These are phyloP conservation scores for Trachelus stipa DNA, from an alignment of 2,888 invertebrate species.

Conservation along the genomic window DNA sequence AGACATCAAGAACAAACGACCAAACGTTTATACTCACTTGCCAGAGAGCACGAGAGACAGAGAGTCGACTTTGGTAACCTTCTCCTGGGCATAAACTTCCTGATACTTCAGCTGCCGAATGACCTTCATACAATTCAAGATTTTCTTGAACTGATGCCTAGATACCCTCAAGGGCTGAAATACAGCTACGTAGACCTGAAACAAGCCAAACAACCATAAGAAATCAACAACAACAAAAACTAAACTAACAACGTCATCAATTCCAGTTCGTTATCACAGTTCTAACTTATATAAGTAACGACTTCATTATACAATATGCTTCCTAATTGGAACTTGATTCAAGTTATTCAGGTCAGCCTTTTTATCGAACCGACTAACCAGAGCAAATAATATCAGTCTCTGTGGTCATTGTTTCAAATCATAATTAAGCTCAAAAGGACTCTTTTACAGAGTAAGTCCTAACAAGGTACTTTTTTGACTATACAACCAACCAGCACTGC, in stretches of 20 bases:
- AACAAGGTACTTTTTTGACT: not conserved
- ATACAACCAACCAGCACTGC: not conserved
- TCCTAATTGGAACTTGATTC: not conserved
- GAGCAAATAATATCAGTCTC: not conserved
- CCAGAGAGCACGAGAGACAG: constrained; percentile 87
- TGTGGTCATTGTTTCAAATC: not conserved
- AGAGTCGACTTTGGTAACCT: constrained; percentile 88
- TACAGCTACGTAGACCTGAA: constrained; percentile 82
- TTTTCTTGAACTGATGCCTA: constrained; percentile 83
- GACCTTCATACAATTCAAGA: constrained; percentile 84
- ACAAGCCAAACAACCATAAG: constrained; percentile 25
- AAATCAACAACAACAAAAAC: too few species aligned
- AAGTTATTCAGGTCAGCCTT: not conserved
- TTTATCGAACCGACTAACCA: not conserved
- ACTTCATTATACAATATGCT: not conserved
- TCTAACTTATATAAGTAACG: not conserved
- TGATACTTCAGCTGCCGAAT: constrained; percentile 85
- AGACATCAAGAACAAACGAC: not conserved
- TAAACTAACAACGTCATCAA: too few species aligned
- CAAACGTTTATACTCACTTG: constrained; percentile 75
- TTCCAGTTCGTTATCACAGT: not conserved
- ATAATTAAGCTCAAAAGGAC: not conserved
- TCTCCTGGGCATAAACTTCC: constrained; percentile 89
- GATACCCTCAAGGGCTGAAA: constrained; percentile 87
- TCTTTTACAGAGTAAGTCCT: not conserved